Percentiles rank a stretch among this genome's conserved stretches.
Conservation (phyloP, 1,140 invertebrate species). For the Habropoda laboriosa region DNA sequence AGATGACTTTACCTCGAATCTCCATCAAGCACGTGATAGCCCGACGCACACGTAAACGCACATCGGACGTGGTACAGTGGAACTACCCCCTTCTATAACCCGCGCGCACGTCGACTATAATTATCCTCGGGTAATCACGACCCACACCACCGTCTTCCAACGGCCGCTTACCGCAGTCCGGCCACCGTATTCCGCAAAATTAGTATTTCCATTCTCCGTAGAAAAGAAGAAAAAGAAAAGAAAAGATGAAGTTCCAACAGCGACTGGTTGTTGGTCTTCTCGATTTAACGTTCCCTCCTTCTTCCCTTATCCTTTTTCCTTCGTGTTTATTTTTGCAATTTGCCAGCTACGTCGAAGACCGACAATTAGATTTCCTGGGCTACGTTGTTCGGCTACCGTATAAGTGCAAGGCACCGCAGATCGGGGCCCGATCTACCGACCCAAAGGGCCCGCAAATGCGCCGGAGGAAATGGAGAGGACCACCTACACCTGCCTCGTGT, state of each 20-base stretch:
- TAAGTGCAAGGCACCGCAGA: conserved; percentile 75
- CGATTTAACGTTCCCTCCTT: conserved; percentile 41
- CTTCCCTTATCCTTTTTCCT: conserved; percentile 49
- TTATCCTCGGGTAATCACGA: conserved; percentile 81
- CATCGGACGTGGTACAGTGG: conserved; percentile 43
- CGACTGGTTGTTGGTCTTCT: conserved; percentile 51
- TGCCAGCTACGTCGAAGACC: conserved; percentile 75
- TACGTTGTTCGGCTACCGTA: conserved; percentile 78
- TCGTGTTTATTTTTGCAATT: conserved; percentile 82
- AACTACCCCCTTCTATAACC: conserved; percentile 73
- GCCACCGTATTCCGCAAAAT: conserved; percentile 82
- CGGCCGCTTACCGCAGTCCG: conserved; percentile 79
- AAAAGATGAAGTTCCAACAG: conserved; percentile 62
- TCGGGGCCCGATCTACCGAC: conserved; percentile 62
- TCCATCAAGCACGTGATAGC: conserved; percentile 58
- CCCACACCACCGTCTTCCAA: conserved; percentile 76
- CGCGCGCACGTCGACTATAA: conserved; percentile 80
- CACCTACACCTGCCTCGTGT: conserved; percentile 79
- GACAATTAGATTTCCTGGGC: conserved; percentile 80
- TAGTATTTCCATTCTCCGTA: conserved; percentile 81
- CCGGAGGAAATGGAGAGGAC: conserved; percentile 63
- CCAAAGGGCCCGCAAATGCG: conserved; percentile 51
- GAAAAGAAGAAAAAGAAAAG: conserved; percentile 63
- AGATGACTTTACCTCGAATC: conserved; percentile 54
- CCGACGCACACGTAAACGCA: conserved; percentile 67